Conservation (phyloP, 2,113 vertebrate genomes). For the Eulacestoma nigropectus region DNA sequence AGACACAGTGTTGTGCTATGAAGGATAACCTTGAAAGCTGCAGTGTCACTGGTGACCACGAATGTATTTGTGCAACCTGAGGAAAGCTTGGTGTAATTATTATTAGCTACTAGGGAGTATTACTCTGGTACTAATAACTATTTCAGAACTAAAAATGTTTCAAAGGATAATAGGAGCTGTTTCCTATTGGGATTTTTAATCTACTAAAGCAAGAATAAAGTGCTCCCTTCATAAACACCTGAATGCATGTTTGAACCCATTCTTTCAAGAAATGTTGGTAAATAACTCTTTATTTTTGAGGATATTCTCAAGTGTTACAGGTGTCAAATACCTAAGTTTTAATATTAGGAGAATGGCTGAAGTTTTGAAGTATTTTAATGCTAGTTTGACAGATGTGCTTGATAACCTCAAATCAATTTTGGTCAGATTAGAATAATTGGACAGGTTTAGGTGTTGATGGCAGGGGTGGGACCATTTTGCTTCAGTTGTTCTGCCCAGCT, state of each 20-base stretch:
- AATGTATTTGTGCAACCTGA: background rate
- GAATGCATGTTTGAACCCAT: background rate
- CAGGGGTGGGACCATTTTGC: constrained; percentile 1
- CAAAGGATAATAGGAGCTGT: background rate
- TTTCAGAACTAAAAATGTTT: background rate
- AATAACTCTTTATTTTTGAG: background rate
- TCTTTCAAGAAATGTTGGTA: background rate
- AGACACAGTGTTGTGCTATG: background rate
- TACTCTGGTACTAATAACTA: background rate
- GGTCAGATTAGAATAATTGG: background rate
- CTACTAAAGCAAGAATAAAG: background rate
- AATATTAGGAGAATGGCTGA: background rate
- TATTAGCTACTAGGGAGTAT: background rate
- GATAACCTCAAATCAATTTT: constrained; percentile 1
- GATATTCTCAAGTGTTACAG: background rate
- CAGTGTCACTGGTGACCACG: background rate
- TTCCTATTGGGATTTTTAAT: background rate
- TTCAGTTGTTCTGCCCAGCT: constrained; percentile 49
- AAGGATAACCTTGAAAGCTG: background rate
- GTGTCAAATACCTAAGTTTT: background rate
- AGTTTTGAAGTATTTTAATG: background rate
- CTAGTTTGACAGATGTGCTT: background rate
- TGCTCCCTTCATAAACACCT: background rate
- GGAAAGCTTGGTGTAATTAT: background rate
- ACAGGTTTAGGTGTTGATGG: constrained; percentile 7